These are phyloP conservation scores for Sebastes variabilis DNA, from an alignment of 2,797 vertebrate species.

Conservation along the genomic window DNA sequence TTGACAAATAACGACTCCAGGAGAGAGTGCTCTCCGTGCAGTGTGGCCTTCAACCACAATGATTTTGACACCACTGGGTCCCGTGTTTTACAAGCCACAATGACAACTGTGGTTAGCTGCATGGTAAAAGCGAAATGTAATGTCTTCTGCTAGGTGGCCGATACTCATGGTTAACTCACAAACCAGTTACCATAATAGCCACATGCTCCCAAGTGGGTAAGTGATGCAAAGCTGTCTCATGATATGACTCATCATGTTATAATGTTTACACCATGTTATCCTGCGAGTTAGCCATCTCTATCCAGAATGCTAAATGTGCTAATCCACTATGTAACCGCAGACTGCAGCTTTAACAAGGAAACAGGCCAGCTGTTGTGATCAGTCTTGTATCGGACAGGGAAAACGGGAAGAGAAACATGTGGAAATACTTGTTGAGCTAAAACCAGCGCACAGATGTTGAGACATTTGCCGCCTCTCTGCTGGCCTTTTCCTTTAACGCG, in stretches of 20 bases:
- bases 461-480: slow-evolving; percentile 75
- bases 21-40: slow-evolving; percentile 40
- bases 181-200: slow-evolving; percentile 30
- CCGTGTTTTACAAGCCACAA: slow-evolving; percentile 68
- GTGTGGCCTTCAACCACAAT: slow-evolving; percentile 59
- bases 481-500: slow-evolving; percentile 73
- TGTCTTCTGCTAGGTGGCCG: slow-evolving; percentile 19
- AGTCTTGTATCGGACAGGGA: slow-evolving; percentile 69
- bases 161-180: slow-evolving; percentile 22
- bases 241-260: slow-evolving; percentile 39
- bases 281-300: slow-evolving; percentile 47
- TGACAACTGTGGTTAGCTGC: slow-evolving; percentile 66
- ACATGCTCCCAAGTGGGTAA: slow-evolving; percentile 21
- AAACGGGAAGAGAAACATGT: slow-evolving; percentile 73
- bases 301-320: slow-evolving; percentile 59
- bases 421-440: slow-evolving; percentile 82
- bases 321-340: slow-evolving; percentile 69
- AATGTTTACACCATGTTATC: slow-evolving; percentile 32
- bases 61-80: slow-evolving; percentile 60
- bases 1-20: slow-evolving; percentile 62
- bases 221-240: slow-evolving; percentile 37
- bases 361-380: slow-evolving; percentile 82
- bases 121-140: slow-evolving; percentile 42
- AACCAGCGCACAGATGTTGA: slow-evolving; percentile 83
- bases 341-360: slow-evolving; percentile 70